phyloP scores from a whole-genome alignment of 2,888 invertebrate genomes.

The Amphipyra tragopoginis region DNA sequence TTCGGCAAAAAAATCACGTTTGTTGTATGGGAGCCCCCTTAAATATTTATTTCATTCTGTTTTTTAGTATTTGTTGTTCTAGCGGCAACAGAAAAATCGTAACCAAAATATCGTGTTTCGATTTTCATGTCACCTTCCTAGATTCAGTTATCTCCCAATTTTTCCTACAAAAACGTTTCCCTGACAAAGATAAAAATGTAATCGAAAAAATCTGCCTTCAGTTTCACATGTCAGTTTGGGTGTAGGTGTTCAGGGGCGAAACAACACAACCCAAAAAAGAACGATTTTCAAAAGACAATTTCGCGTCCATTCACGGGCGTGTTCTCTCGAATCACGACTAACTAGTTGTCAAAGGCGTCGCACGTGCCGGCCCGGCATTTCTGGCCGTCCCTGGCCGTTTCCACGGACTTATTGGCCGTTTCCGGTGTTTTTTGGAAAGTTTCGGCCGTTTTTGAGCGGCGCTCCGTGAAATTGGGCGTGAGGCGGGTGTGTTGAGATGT shows the following conservation, averaged over 20 bases:
- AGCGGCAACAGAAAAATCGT: too few species aligned
- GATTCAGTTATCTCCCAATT: too few species aligned
- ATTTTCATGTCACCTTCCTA: too few species aligned
- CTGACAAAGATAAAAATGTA: background rate
- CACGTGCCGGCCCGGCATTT: conserved; percentile 49
- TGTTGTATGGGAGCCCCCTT: too few species aligned
- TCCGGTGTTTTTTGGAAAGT: conserved; percentile 38
- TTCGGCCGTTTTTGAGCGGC: conserved; percentile 34
- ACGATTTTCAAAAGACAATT: conserved; percentile 50
- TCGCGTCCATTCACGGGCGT: conserved; percentile 47
- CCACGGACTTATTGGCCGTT: conserved; percentile 38
- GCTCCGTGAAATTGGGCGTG: conserved; percentile 27
- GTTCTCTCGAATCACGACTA: conserved; percentile 47
- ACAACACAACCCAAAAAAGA: conserved; percentile 27
- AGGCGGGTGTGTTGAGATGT: conserved; percentile 13
- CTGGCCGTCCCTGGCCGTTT: conserved; percentile 33
- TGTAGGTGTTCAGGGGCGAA: conserved; percentile 2
- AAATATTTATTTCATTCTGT: too few species aligned
- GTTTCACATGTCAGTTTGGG: conserved; percentile 21
- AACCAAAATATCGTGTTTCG: too few species aligned
- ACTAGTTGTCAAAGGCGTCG: conserved; percentile 60
- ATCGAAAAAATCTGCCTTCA: background rate
- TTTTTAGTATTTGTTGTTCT: too few species aligned
- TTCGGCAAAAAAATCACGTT: too few species aligned
- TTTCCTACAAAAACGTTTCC: too few species aligned